Conservation (phyloP, 2,888 invertebrate genomes). For the Latheticus oryzae region DNA sequence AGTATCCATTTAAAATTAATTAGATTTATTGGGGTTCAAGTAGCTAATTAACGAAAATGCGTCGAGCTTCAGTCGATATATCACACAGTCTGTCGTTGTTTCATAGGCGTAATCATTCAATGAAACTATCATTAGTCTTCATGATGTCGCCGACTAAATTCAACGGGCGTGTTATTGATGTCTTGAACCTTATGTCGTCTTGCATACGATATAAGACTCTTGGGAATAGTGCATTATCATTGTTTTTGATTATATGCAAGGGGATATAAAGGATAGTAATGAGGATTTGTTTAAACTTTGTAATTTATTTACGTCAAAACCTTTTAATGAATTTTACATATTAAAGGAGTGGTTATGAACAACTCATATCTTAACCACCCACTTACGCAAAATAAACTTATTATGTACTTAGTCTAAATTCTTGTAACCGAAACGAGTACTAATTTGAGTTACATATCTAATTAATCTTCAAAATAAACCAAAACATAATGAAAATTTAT, state of each 20-base stretch:
- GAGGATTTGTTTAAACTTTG: conserved; percentile 46
- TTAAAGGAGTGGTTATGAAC: conserved; percentile 28
- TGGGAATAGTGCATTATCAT: conserved; percentile 43
- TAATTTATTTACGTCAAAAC: conserved; percentile 46
- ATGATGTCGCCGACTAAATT: conserved; percentile 49
- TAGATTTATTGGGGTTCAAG: conserved; percentile 34
- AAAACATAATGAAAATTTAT: too few relatives aligned
- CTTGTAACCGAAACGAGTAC: conserved; percentile 21
- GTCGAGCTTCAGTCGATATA: conserved; percentile 39
- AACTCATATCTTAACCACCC: conserved; percentile 35
- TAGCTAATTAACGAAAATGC: conserved; percentile 39
- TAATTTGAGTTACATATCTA: too few relatives aligned
- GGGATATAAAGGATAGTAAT: conserved; percentile 43
- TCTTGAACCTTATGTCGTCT: conserved; percentile 41
- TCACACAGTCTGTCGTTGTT: conserved; percentile 48
- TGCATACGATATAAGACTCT: conserved; percentile 24
- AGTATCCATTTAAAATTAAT: conserved; percentile 18
- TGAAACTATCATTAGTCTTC: conserved; percentile 57
- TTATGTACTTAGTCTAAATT: conserved; percentile 18
- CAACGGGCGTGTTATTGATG: conserved; percentile 47
- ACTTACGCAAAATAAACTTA: conserved; percentile 27
- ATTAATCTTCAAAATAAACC: too few relatives aligned
- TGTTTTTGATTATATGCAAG: conserved; percentile 45
- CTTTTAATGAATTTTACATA: conserved; percentile 40
- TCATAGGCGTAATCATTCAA: conserved; percentile 55